Percentiles rank a stretch among this genome's conserved stretches.
phyloP scores from a whole-genome alignment of 2,888 invertebrate species.

The Saturnia pavonia region DNA sequence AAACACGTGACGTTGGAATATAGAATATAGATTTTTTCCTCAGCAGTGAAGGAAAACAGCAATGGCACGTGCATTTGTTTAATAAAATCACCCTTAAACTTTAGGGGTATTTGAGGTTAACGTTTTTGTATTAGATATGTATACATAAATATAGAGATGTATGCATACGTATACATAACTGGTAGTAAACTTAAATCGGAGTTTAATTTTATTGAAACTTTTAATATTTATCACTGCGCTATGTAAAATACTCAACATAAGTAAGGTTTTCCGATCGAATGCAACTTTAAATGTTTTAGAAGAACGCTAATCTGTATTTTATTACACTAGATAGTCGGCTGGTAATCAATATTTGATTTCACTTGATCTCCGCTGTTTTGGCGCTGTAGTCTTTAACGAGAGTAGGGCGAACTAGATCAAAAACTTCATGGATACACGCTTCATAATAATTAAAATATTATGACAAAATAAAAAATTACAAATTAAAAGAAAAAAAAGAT shows the following conservation, averaged over 20 bases:
- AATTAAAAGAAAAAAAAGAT: too few relatives aligned
- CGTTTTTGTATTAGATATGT: too few relatives aligned
- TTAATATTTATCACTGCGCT: constrained; percentile 8
- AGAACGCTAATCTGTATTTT: background rate
- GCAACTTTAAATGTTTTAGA: background rate
- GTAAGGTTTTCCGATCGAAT: constrained; percentile 7
- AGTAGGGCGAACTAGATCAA: background rate
- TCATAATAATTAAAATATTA: background rate
- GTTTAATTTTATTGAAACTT: background rate
- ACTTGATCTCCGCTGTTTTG: background rate
- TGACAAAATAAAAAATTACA: too few relatives aligned
- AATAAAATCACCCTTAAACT: too few relatives aligned
- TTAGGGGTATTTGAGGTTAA: too few relatives aligned
- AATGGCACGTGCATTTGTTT: too few relatives aligned
- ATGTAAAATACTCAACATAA: constrained; percentile 11
- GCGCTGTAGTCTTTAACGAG: background rate
- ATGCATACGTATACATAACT: too few relatives aligned
- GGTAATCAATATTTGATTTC: background rate
- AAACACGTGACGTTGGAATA: too few relatives aligned
- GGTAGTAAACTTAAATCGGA: background rate
- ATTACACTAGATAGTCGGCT: background rate
- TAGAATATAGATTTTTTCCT: too few relatives aligned
- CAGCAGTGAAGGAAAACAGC: too few relatives aligned
- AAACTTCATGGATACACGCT: background rate
- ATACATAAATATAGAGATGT: too few relatives aligned